A percentile compares a stretch with the other conserved stretches of the same genome.
These are phyloP conservation scores for Dexiosoma caninum DNA, from an alignment of 2,888 invertebrate species.

Conservation along the genomic window DNA sequence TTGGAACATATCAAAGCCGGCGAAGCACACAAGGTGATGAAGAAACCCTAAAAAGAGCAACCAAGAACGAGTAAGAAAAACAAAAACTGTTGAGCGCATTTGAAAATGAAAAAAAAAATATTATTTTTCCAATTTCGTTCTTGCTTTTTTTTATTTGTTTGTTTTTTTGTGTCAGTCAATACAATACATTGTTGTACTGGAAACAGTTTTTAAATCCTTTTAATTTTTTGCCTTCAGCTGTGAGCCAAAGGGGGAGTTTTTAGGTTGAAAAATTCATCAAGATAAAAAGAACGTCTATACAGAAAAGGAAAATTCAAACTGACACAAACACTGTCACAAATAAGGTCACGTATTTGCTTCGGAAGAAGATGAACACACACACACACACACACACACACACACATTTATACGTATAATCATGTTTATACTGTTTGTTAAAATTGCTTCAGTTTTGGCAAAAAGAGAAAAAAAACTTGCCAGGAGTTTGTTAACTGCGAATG, in stretches of 20 bases:
- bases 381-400: not conserved
- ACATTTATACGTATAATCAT: no score
- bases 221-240: slow-evolving; percentile 5
- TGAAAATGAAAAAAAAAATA: slow-evolving; percentile 58
- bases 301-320: slow-evolving; percentile 21
- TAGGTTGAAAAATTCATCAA: slow-evolving; percentile 30
- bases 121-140: slow-evolving; percentile 52
- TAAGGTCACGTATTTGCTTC: slow-evolving; percentile 73
- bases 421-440: slow-evolving; percentile 9
- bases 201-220: slow-evolving; percentile 60
- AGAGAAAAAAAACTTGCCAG: slow-evolving; percentile 19
- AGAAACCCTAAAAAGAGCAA: slow-evolving; percentile 34
- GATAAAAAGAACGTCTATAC: slow-evolving; percentile 25
- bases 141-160: not conserved
- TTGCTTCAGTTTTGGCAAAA: slow-evolving; percentile 13
- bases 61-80: not conserved
- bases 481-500: slow-evolving; percentile 39
- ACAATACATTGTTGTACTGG: slow-evolving; percentile 15
- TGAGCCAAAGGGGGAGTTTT: slow-evolving; percentile 39
- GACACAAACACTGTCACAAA: slow-evolving; percentile 64
- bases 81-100: slow-evolving; percentile 57
- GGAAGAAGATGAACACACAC: slow-evolving; percentile 58
- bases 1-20: not conserved
- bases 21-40: slow-evolving; percentile 7
- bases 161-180: slow-evolving; percentile 10